These are phyloP conservation scores for Menidia beryllina DNA, from an alignment of 2,113 vertebrate genomes.

Conservation along the genomic window DNA sequence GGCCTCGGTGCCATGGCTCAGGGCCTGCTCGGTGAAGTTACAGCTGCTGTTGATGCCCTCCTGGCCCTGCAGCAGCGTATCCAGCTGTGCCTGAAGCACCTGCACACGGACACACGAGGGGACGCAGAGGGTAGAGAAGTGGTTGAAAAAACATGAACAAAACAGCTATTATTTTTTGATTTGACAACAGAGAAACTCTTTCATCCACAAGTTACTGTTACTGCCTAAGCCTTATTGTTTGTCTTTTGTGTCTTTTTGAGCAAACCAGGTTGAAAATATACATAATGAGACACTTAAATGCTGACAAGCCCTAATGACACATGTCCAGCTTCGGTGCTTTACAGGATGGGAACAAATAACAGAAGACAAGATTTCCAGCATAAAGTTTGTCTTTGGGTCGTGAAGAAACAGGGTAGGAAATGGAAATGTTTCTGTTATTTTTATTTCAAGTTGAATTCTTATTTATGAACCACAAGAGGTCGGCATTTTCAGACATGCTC, in stretches of 20 bases:
- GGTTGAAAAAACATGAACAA: neutral
- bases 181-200: neutral
- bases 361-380: too few species aligned
- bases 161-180: neutral
- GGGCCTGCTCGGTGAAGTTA: conserved; percentile 93
- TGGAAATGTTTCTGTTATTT: too few species aligned
- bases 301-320: neutral
- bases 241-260: too few species aligned
- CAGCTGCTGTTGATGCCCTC: conserved; percentile 95
- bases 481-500: too few species aligned
- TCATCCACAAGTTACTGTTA: too few species aligned
- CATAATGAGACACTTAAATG: neutral
- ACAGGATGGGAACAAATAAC: neutral
- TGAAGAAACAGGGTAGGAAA: too few species aligned
- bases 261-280: neutral
- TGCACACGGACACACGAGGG: conserved; percentile 59
- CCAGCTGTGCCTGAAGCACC: conserved; percentile 95
- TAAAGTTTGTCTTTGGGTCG: too few species aligned
- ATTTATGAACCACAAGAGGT: too few species aligned
- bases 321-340: neutral
- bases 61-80: conserved; percentile 90
- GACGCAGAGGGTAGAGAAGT: neutral
- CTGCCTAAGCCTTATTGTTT: too few species aligned
- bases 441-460: too few species aligned
- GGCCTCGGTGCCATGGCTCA: conserved; percentile 91